Evolutionary conservation across 1,140 invertebrate species (phyloP).

Genomic region (Phocides pigmalion): DNA sequence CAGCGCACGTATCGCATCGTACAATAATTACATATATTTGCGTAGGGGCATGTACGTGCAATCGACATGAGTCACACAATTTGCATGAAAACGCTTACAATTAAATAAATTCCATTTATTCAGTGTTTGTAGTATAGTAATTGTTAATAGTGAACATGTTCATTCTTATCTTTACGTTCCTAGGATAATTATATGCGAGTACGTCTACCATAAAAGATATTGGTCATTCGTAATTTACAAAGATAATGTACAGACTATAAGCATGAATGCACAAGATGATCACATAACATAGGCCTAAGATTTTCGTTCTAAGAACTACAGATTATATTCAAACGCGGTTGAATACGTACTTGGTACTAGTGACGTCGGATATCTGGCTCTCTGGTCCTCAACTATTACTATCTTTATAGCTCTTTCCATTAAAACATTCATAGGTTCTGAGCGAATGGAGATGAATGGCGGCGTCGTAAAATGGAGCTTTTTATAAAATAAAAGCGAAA

Average conservation of each 20-base stretch:
- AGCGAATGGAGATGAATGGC: constrained; percentile 36
- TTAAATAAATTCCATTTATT: constrained; percentile 20
- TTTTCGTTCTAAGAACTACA: no score
- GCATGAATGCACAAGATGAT: no score
- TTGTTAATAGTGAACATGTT: no score
- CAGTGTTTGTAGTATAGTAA: constrained; percentile 1
- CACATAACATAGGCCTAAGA: no score
- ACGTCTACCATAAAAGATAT: background rate
- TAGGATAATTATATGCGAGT: background rate
- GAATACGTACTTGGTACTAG: constrained; percentile 21
- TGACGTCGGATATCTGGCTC: constrained; percentile 36
- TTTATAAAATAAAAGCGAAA: constrained; percentile 35
- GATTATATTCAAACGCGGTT: no score
- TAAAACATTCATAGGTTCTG: constrained; percentile 45
- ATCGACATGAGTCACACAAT: constrained; percentile 40
- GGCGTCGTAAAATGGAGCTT: constrained; percentile 43
- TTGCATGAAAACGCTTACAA: constrained; percentile 26
- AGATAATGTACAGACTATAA: no score
- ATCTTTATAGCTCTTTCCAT: constrained; percentile 50
- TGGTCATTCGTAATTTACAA: no score
- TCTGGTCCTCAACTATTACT: constrained; percentile 37
- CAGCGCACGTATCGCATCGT: constrained; percentile 40
- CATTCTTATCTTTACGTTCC: no score
- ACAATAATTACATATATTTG: constrained; percentile 50
- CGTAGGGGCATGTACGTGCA: constrained; percentile 35